These are phyloP conservation scores for Mycalesis mineus DNA, from an alignment of 2,888 invertebrate species.

Conservation along the genomic window DNA sequence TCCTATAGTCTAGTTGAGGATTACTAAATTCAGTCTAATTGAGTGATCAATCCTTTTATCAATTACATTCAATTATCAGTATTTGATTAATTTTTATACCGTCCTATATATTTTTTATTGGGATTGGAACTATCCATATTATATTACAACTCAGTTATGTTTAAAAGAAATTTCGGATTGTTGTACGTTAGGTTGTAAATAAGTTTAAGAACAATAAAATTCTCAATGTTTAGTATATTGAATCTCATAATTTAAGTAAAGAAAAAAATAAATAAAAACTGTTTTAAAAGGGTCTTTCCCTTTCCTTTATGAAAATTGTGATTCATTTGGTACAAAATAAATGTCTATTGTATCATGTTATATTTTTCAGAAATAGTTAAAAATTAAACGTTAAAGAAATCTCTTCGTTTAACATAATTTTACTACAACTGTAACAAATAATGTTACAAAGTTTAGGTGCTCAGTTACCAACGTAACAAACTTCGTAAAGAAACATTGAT, in stretches of 20 bases:
- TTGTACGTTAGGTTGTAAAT: background rate
- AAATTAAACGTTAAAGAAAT: too few relatives aligned
- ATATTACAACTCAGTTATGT: background rate
- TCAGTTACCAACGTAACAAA: background rate
- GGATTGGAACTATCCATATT: background rate
- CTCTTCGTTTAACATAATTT: too few relatives aligned
- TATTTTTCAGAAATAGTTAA: too few relatives aligned
- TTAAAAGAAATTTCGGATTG: background rate
- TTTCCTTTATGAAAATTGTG: conserved; percentile 21
- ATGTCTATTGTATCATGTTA: conserved; percentile 46
- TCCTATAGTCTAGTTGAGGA: too few relatives aligned
- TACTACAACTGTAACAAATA: background rate
- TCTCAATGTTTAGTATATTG: conserved; percentile 15
- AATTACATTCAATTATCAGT: too few relatives aligned
- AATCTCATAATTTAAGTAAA: conserved; percentile 13
- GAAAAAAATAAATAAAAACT: conserved; percentile 4
- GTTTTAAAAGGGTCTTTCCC: background rate
- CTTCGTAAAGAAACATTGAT: conserved; percentile 1
- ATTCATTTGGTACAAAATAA: conserved; percentile 60
- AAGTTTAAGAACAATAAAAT: background rate
- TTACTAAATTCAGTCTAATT: too few relatives aligned
- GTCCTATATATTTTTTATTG: background rate
- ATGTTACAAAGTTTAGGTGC: background rate
- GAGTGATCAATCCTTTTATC: too few relatives aligned
- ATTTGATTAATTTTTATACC: background rate